Evolutionary conservation across 2,797 vertebrate genomes (phyloP).

Genomic region (Sebastes oblongus): DNA sequence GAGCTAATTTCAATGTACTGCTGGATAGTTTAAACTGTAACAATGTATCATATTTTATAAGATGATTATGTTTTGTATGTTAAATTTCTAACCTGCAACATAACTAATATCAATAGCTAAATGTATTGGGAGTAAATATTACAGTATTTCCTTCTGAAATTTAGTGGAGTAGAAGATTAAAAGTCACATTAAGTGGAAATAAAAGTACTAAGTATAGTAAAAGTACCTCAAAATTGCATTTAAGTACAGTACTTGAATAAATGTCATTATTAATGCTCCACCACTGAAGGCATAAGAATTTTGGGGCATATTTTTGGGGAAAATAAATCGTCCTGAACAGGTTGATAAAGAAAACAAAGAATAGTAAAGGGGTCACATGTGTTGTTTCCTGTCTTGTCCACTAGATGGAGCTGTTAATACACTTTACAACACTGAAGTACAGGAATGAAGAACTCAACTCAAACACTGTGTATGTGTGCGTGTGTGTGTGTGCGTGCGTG

Average conservation of each 20-base stretch:
- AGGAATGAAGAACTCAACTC: not conserved
- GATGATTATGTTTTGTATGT: not conserved
- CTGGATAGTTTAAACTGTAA: no score
- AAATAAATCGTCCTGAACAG: accelerated
- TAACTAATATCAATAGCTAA: not conserved
- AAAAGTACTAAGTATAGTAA: no score
- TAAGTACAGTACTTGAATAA: not conserved
- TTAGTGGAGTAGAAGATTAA: not conserved
- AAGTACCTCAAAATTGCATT: no score
- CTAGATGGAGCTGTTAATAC: constrained; percentile 46
- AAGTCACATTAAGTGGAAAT: not conserved
- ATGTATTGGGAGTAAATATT: not conserved
- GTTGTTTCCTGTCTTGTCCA: constrained; percentile 9
- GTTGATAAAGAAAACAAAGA: no score
- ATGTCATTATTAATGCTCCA: not conserved
- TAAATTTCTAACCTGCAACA: not conserved
- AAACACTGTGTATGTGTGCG: no score
- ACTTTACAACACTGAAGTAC: not conserved
- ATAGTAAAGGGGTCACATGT: not conserved
- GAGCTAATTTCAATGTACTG: no score
- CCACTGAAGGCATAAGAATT: no score
- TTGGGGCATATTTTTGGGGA: accelerated
- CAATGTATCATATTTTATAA: not conserved
- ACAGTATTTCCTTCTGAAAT: not conserved
- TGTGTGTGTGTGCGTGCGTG: not conserved